Base-by-base conservation (phyloP, 2,888 invertebrate genomes). In the Tribolium freemani region DNA sequence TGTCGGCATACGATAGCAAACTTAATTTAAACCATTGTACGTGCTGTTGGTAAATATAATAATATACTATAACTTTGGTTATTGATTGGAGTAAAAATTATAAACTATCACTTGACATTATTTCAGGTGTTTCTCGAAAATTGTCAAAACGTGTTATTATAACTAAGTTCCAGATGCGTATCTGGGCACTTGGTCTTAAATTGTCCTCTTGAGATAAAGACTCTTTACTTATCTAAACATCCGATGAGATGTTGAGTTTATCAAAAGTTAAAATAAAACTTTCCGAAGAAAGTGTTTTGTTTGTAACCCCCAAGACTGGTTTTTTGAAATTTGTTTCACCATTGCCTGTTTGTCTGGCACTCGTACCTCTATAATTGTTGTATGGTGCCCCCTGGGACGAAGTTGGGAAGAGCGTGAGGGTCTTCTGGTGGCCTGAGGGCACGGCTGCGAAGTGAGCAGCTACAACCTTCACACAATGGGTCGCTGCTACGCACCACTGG, bases 281-380 rank as follows among this genome's bases (percentile, higher is more conserved):
- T 26, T 26, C 26, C 5, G 26, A 5, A 5, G 26, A 1, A 1
- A 26, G 4, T 26, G 26, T 26, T 26, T 26, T 38, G 38, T 38
- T 38, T 38, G 38, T 38, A 38, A 38, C 38, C 38, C 38, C 3
- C 38, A 8, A 1, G 38, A 38, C 38, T 38, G 38, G 38, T 38
- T 53, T 58, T 66, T 53, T 13, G 56, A 68, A 72, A 45, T 67
- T 48, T 60, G 8, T 57, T 68, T 13, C 30, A 26, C 38, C 44
- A 44, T 6, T 80, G 79, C 81, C 78, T 80, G 79, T 79, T 78
- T 78, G 79, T 76, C 79, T 79, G 50, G 57, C 68, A 57, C 31
- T 48, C 48, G 78, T 80, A 76, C 81, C 78, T 79, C 79, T 78
- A 81, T 82, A 82, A 82, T 82, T 81, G 82, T 79, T 67, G 48